A percentile compares a stretch with the other conserved stretches of the same genome.
These are phyloP conservation scores for Petaurus breviceps DNA, from an alignment of 2,113 vertebrate species.

Conservation along the genomic window DNA sequence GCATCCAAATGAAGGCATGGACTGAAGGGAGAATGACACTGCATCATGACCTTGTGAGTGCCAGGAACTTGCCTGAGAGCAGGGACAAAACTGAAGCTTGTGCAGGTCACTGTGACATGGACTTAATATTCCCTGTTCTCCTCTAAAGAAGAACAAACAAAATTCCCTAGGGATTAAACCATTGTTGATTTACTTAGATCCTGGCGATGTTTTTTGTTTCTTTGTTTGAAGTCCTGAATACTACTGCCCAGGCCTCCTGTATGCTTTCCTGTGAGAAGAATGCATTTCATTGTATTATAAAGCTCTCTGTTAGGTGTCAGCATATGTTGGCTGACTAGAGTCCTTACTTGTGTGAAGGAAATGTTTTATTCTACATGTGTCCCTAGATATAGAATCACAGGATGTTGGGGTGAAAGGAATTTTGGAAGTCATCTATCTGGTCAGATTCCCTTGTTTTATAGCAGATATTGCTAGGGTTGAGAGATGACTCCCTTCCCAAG, in stretches of 20 bases:
- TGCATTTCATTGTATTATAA: constrained; percentile 45
- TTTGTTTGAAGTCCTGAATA: constrained; percentile 78
- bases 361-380: background rate
- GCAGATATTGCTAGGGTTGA: background rate
- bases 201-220: constrained; percentile 68
- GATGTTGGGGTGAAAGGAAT: background rate
- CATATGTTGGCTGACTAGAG: constrained; percentile 61
- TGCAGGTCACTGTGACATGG: constrained; percentile 67
- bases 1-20: constrained; percentile 72
- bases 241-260: constrained; percentile 50
- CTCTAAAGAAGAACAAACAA: constrained; percentile 55
- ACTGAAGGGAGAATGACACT: constrained; percentile 68
- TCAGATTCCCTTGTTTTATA: background rate
- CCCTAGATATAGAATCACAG: background rate
- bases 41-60: constrained; percentile 71
- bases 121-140: constrained; percentile 71
- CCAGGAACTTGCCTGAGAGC: constrained; percentile 46
- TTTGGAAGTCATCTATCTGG: background rate
- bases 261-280: constrained; percentile 50
- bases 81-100: constrained; percentile 69
- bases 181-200: constrained; percentile 81
- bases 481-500: background rate
- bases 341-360: constrained; percentile 49
- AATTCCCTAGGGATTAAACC: constrained; percentile 40
- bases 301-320: constrained; percentile 62